These are phyloP conservation scores for Trichopria drosophilae DNA, from an alignment of 2,888 invertebrate species.

Conservation along the genomic window DNA sequence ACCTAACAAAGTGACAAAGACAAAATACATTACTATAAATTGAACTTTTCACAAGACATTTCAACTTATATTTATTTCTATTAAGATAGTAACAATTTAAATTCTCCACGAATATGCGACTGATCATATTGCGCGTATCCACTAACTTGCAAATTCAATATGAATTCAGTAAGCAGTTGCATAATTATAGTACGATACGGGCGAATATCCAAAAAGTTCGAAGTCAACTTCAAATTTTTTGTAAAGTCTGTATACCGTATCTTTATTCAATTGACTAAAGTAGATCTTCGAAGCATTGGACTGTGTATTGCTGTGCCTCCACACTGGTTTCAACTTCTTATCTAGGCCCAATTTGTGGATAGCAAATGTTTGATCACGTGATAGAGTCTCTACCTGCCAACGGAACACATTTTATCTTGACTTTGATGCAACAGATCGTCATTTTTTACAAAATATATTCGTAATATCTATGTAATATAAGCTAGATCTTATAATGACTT, in stretches of 20 bases:
- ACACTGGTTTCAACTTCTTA: conserved; percentile 47
- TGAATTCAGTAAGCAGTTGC: no score
- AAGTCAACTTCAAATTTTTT: conserved; percentile 61
- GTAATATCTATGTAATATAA: no score
- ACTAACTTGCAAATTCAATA: no score
- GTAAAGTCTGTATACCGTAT: conserved; percentile 54
- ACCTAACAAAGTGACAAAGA: no score
- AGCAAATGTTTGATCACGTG: conserved; percentile 60
- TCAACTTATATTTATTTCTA: no score
- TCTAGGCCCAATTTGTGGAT: conserved; percentile 51
- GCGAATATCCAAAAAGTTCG: conserved; percentile 61
- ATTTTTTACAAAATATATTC: not conserved
- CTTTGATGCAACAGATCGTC: not conserved
- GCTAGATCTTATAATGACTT: no score
- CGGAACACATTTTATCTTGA: conserved; percentile 3
- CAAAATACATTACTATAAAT: no score
- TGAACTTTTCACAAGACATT: no score
- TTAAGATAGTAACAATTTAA: no score
- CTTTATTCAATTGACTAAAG: conserved; percentile 56
- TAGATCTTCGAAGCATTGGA: conserved; percentile 54
- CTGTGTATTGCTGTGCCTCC: conserved; percentile 51
- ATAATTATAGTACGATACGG: conserved; percentile 50
- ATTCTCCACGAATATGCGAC: no score
- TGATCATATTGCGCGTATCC: no score
- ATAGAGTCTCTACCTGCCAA: conserved; percentile 60